phyloP scores from a whole-genome alignment of 2,113 vertebrate genomes.

The Taxidea taxus region DNA sequence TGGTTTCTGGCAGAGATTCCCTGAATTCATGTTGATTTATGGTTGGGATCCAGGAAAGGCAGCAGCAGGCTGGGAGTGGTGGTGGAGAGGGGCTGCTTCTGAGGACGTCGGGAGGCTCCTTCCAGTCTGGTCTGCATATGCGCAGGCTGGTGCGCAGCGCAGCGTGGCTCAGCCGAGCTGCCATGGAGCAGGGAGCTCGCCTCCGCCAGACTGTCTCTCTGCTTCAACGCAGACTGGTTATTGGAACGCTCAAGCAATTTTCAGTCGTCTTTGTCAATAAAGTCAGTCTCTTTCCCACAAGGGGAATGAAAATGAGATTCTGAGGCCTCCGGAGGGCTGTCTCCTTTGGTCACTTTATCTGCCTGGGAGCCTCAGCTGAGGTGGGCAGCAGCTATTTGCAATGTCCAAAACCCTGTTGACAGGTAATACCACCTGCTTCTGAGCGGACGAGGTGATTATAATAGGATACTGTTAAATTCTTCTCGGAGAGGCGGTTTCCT shows the following conservation, averaged over 20 bases:
- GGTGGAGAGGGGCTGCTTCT: constrained; percentile 34
- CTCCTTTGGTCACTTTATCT: constrained; percentile 46
- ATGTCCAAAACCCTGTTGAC: not conserved
- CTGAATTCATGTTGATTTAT: not conserved
- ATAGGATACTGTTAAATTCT: not conserved
- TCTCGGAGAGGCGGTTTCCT: constrained; percentile 5
- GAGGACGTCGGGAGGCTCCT: constrained; percentile 47
- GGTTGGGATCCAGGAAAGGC: constrained; percentile 48
- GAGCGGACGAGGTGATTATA: not conserved
- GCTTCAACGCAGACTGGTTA: constrained; percentile 48
- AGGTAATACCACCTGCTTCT: constrained; percentile 52
- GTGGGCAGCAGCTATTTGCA: constrained; percentile 23
- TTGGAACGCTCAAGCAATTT: constrained; percentile 62
- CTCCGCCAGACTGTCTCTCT: constrained; percentile 65
- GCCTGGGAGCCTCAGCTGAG: not conserved
- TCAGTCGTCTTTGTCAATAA: constrained; percentile 66
- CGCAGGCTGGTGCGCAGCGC: not conserved
- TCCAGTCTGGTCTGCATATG: constrained; percentile 38
- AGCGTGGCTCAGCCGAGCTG: not conserved
- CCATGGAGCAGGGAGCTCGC: not conserved
- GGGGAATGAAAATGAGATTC: constrained; percentile 59
- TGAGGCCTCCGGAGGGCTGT: constrained; percentile 24
- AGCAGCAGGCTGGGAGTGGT: constrained; percentile 38
- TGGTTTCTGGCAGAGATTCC: constrained; percentile 19
- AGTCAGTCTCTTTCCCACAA: constrained; percentile 55